Percentiles rank a stretch among this genome's conserved stretches.
phyloP scores from a whole-genome alignment of 2,113 vertebrate genomes.

The Halichoerus grypus region DNA sequence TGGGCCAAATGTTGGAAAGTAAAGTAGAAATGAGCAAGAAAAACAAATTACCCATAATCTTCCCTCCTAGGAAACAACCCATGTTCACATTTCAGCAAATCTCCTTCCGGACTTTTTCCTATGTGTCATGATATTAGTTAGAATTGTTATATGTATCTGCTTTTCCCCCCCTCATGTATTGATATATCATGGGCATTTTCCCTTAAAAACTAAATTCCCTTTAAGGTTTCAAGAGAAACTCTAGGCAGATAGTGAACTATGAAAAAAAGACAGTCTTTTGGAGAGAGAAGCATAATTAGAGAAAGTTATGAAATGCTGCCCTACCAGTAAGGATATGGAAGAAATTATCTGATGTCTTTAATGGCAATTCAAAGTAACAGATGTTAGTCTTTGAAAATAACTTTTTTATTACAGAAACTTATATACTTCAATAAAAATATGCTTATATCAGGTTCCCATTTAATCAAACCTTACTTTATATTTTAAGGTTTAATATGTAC shows the following conservation, averaged over 20 bases:
- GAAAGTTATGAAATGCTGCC: not conserved
- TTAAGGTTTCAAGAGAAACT: not conserved
- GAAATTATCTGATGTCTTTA: not conserved
- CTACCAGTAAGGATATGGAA: not conserved
- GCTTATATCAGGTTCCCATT: not conserved
- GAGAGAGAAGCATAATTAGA: not conserved
- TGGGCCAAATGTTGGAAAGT: not conserved
- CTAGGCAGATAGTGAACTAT: not conserved
- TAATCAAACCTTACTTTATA: not conserved
- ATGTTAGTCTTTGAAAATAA: not conserved
- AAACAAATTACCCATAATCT: not conserved
- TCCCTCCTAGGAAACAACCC: not conserved
- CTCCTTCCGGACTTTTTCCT: not conserved
- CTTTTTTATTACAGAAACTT: not conserved
- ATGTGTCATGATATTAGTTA: not conserved
- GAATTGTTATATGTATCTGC: not conserved
- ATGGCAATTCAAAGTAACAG: not conserved
- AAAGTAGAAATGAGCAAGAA: not conserved
- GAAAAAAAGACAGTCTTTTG: not conserved
- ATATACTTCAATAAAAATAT: not conserved
- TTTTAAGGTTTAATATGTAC: slow-evolving; percentile 8
- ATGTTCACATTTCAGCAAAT: not conserved
- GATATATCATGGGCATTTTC: not conserved
- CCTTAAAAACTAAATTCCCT: not conserved
- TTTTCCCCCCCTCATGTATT: not conserved